Evolutionary conservation across 2,888 invertebrate species (phyloP), one percentile per base, ranked within the genome.

Genomic region (Tipula confusa): DNA sequence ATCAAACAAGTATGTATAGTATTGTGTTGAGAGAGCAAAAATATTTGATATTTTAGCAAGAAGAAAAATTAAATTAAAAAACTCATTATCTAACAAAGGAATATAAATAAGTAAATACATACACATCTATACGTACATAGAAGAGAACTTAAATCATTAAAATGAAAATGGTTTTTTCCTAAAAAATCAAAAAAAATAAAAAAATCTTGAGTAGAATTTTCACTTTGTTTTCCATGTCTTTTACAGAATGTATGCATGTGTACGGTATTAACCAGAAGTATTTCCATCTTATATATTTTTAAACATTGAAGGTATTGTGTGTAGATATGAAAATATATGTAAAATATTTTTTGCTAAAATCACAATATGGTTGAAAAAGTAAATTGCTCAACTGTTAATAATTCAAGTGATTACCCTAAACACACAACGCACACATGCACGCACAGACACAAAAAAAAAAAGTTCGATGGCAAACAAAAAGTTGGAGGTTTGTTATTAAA

Each of bases 91-190:
- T 64, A 9, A 64, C 64, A 64, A 64, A 24, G 24, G 64, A 64
- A 64, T 64, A 64, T 11, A n/a, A n/a, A 31, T n/a, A 64, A 24
- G 64, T 64, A 64, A 64, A 64, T 48, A 48, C 18, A 48, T 9
- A 48, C 24, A 43, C 15, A 24, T 48, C 18, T 7, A 48, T 48
- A 48, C 18, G 5, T 48, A 48, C 9, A 48, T 48, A 15, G 24
- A 48, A 9, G n/a, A 24, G 64, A 64, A 64, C 64, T 64, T 64
- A 64, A 64, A 64, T 64, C 64, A 64, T 64, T 64, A 64, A 64
- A 24, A 64, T 18, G 9, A 64, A 24, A 48, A 43, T 43, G 43
- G 43, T 43, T 43, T 43, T n/a, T 43, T 15, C 15, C 48, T 9
- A 18, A 64, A 64, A n/a, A n/a, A n/a, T n/a, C n/a, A n/a, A n/a